Percentiles rank a stretch among this genome's conserved stretches.
These are phyloP conservation scores for Quadroppia sp. DNA, from an alignment of 2,888 invertebrate species.

Conservation along the genomic window DNA sequence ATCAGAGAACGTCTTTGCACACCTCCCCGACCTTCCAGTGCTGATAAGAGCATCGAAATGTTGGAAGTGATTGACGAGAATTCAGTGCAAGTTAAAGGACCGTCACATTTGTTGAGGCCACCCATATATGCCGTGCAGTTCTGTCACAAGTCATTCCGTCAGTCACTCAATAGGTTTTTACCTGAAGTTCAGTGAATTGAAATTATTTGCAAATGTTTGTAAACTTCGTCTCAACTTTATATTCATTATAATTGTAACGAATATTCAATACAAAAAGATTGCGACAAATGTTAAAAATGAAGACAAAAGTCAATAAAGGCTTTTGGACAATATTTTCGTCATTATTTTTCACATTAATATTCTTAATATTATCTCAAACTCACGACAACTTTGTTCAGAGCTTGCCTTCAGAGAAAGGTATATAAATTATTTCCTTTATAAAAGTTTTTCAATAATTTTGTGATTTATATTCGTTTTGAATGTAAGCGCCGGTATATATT, in stretches of 20 bases:
- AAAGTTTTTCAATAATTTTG: too few relatives aligned
- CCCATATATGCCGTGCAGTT: conserved; percentile 28
- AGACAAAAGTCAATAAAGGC: too few relatives aligned
- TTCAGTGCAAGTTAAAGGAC: not conserved
- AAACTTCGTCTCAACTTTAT: not conserved
- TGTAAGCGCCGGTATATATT: conserved; percentile 30
- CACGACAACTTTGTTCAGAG: too few relatives aligned
- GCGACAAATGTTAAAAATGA: too few relatives aligned
- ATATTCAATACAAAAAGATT: too few relatives aligned
- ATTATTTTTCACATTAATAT: too few relatives aligned
- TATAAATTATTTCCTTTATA: too few relatives aligned
- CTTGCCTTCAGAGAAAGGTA: too few relatives aligned
- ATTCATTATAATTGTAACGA: too few relatives aligned
- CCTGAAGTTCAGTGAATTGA: conserved; percentile 10
- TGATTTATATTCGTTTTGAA: not conserved
- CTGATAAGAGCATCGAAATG: not conserved
- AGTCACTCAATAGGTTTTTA: conserved; percentile 8
- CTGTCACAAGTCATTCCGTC: conserved; percentile 16
- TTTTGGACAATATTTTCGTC: too few relatives aligned
- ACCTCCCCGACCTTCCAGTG: conserved; percentile 9
- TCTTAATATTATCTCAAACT: too few relatives aligned
- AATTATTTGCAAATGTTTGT: not conserved
- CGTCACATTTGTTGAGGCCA: not conserved
- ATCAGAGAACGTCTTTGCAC: conserved; percentile 8
- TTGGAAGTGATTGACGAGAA: not conserved